phyloP scores from a whole-genome alignment of 2,797 vertebrate genomes.

The Octomys mimax region DNA sequence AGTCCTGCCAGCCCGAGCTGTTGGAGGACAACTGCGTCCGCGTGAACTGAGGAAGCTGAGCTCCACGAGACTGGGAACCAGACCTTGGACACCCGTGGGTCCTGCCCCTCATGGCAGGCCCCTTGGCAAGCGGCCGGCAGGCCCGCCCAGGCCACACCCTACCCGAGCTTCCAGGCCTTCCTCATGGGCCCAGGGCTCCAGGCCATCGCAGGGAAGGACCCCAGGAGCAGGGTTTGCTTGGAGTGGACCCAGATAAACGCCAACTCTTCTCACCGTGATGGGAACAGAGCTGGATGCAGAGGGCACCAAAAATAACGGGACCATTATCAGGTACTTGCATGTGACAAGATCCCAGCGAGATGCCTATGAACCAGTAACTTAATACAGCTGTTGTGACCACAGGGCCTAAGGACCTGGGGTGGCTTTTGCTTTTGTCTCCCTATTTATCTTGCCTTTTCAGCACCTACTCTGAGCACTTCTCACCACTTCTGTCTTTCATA shows the following conservation, averaged over 20 bases:
- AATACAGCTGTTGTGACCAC: rapidly evolving
- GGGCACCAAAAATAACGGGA: background rate
- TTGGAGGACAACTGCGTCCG: rapidly evolving
- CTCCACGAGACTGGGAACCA: background rate
- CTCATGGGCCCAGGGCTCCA: background rate
- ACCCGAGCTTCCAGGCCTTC: background rate
- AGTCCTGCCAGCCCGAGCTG: background rate
- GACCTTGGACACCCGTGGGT: slow-evolving; percentile 30
- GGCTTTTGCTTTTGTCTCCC: background rate
- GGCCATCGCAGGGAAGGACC: background rate
- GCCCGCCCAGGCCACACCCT: slow-evolving; percentile 8
- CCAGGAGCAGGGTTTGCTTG: background rate
- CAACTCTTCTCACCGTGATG: rapidly evolving
- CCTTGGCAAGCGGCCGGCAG: slow-evolving; percentile 42
- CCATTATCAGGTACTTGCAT: rapidly evolving
- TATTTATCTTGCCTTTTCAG: background rate
- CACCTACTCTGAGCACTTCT: background rate
- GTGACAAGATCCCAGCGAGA: rapidly evolving
- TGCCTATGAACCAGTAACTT: rapidly evolving
- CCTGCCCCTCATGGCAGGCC: background rate
- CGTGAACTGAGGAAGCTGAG: background rate
- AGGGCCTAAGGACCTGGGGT: background rate
- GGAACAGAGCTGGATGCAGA: rapidly evolving
- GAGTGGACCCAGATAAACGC: background rate
- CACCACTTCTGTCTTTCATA: background rate